phyloP scores from a whole-genome alignment of 2,888 invertebrate genomes.

The Halictus ligatus region DNA sequence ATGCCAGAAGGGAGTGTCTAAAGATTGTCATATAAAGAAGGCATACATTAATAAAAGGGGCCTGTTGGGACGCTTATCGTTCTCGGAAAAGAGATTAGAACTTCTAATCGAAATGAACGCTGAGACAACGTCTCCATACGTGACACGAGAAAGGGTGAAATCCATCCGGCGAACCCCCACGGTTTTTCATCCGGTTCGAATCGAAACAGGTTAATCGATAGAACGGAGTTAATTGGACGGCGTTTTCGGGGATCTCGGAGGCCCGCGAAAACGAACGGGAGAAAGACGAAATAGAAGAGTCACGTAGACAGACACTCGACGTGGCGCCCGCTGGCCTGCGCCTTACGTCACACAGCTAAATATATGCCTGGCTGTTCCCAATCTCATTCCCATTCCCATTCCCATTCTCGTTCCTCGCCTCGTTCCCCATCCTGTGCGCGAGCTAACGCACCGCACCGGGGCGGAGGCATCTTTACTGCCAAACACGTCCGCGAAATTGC shows the following conservation, averaged over 20 bases:
- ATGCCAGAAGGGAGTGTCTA: no score
- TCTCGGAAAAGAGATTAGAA: no score
- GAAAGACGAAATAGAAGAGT: slow-evolving; percentile 34
- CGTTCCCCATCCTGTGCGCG: slow-evolving; percentile 65
- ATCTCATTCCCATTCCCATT: slow-evolving; percentile 69
- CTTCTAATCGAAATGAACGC: no score
- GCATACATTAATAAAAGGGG: no score
- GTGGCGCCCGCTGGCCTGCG: slow-evolving; percentile 73
- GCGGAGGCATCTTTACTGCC: slow-evolving; percentile 55
- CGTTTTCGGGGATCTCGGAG: slow-evolving; percentile 25
- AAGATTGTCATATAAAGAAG: no score
- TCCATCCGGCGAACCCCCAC: background rate
- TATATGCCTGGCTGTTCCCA: slow-evolving; percentile 73
- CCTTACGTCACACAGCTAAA: slow-evolving; percentile 75
- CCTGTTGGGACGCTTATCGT: no score
- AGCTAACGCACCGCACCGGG: slow-evolving; percentile 34
- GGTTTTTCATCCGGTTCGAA: background rate
- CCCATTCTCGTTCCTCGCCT: slow-evolving; percentile 69
- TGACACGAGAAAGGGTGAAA: no score
- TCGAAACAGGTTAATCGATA: background rate
- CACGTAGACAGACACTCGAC: slow-evolving; percentile 54
- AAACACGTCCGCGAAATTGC: slow-evolving; percentile 53
- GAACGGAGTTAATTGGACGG: slow-evolving; percentile 22
- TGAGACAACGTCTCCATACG: no score
- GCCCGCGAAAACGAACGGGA: slow-evolving; percentile 4